These are phyloP conservation scores for Chondrosia reniformis DNA, from an alignment of 37 sponge, comb jelly and placozoan species.

Conservation along the genomic window DNA sequence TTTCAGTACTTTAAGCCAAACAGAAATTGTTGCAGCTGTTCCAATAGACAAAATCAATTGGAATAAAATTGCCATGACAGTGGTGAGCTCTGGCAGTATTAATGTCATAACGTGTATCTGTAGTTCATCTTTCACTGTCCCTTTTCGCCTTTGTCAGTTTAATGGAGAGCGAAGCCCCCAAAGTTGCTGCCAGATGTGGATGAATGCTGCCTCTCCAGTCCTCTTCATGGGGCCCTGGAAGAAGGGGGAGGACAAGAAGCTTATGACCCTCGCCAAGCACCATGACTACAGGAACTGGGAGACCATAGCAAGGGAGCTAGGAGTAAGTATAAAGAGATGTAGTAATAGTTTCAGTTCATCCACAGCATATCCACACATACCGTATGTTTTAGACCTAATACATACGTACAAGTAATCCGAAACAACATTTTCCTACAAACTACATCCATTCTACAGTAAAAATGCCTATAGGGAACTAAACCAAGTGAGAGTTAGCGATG, in stretches of 20 bases:
- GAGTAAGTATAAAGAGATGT: too few relatives aligned
- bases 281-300: background rate
- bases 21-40: background rate
- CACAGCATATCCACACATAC: too few relatives aligned
- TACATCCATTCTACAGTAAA: too few relatives aligned
- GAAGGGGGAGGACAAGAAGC: slow-evolving; percentile 11
- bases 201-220: background rate
- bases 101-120: background rate
- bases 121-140: background rate
- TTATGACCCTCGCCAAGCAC: background rate
- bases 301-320: background rate
- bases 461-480: too few relatives aligned
- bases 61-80: slow-evolving; percentile 10
- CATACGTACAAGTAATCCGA: too few relatives aligned
- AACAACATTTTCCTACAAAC: too few relatives aligned
- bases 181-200: slow-evolving; percentile 15
- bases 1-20: background rate
- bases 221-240: background rate
- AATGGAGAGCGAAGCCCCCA: background rate
- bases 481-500: too few relatives aligned
- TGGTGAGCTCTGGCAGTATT: background rate
- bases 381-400: too few relatives aligned
- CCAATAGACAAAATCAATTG: background rate
- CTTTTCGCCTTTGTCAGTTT: background rate
- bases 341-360: too few relatives aligned